Evolutionary conservation across 2,113 vertebrate genomes (phyloP).

Genomic region (Pteropus alecto): DNA sequence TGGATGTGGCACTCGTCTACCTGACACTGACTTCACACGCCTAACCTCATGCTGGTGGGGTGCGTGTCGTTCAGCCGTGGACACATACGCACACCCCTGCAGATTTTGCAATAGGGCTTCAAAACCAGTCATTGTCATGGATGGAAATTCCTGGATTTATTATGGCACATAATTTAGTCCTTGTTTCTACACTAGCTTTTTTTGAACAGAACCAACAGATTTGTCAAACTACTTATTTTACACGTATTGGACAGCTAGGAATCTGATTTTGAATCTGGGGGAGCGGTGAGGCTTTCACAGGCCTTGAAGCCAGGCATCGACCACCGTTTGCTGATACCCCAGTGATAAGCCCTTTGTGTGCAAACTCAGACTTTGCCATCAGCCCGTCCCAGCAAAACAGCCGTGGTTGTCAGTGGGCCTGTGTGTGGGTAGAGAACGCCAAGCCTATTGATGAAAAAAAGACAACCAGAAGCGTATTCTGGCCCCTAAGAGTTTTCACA

Average conservation of each 20-base stretch:
- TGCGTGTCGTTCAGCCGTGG: background rate
- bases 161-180: conserved; percentile 70
- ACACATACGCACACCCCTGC: background rate
- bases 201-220: conserved; percentile 76
- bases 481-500: conserved; percentile 63
- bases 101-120: background rate
- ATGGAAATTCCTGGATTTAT: conserved; percentile 76
- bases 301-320: background rate
- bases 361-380: conserved; percentile 56
- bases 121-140: conserved; percentile 65
- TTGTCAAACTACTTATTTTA: conserved; percentile 63
- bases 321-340: background rate
- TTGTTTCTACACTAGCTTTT: conserved; percentile 72
- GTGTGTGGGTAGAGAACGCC: conserved; percentile 60
- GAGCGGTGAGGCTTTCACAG: background rate
- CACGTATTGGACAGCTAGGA: conserved; percentile 21
- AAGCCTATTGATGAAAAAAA: conserved; percentile 47
- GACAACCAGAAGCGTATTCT: conserved; percentile 39
- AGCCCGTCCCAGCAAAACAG: conserved; percentile 78
- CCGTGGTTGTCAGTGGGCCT: conserved; percentile 62
- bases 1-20: conserved; percentile 77
- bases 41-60: conserved; percentile 61
- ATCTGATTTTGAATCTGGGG: background rate
- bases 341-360: conserved; percentile 81
- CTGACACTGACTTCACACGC: conserved; percentile 77